Conservation (phyloP, 2,888 invertebrate genomes). For the Caprella mutica region DNA sequence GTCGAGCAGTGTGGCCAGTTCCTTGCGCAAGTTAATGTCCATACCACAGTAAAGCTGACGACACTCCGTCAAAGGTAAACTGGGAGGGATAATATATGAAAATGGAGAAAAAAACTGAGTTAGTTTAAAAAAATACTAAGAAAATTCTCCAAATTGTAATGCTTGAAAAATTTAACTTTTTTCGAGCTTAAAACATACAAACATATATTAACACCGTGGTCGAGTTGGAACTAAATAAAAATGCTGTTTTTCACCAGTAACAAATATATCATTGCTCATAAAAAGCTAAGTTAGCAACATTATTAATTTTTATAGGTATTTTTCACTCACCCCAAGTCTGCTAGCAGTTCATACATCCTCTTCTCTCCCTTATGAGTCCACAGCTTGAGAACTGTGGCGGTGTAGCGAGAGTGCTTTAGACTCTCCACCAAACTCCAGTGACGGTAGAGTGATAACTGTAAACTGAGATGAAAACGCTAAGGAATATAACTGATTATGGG, state of each 20-base stretch:
- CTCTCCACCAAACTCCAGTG: slow-evolving; percentile 85
- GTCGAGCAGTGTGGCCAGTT: slow-evolving; percentile 50
- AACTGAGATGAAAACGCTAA: no score
- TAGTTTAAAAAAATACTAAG: no score
- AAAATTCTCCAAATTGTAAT: no score
- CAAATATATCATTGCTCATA: background rate
- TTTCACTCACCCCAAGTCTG: slow-evolving; percentile 65
- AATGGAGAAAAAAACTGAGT: background rate
- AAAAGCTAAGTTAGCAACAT: background rate
- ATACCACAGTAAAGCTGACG: slow-evolving; percentile 73
- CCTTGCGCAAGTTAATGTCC: slow-evolving; percentile 69
- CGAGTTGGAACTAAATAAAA: no score
- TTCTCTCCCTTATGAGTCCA: slow-evolving; percentile 79
- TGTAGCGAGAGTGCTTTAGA: slow-evolving; percentile 63
- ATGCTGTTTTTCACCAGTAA: no score
- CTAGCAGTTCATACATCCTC: slow-evolving; percentile 67
- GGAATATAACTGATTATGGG: no score
- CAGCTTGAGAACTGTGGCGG: slow-evolving; percentile 66
- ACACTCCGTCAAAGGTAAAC: slow-evolving; percentile 70
- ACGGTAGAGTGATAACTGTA: slow-evolving; percentile 69
- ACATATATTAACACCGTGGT: no score
- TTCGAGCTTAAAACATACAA: no score
- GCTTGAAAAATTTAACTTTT: no score
- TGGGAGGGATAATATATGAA: background rate
- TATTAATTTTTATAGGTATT: background rate